Evolutionary conservation across 2,113 vertebrate species (phyloP), one percentile per base, ranked within the genome.

Genomic region (Sinocyclocheilus grahami): DNA sequence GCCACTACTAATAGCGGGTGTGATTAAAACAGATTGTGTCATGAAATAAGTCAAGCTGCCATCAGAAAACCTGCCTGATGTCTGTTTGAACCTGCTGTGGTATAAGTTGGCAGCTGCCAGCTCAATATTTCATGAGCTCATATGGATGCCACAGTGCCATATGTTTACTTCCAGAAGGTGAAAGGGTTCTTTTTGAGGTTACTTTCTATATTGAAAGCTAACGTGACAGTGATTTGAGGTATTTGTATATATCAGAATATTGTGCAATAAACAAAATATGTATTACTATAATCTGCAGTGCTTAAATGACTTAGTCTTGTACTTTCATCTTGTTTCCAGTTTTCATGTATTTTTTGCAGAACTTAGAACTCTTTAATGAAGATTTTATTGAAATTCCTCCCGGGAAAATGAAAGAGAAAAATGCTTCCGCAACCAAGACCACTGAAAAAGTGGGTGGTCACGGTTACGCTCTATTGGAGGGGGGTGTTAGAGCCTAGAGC

Each of bases 401-500:
- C 0, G 12, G 4, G 39, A 75, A 75, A 75, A 42, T 46, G 20
- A 46, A 46, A 46, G 39, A 75, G 1, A 75, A 46, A 46, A 46
- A 48, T 48, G 6, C 39, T 75, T 75, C 5, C 5, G 20, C 39
- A n/a, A 46, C 37, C 71, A 46, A 46, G 20, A 75, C 39, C 39
- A 46, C 55, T 42, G 2, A 46, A 65, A 81, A 63, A 14, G 55
- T n/a, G 18, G 55, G 46, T 27, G 20, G 27, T 42, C 48, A n/a
- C 20, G 87, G 83, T 79, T 87, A 81, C 89, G 22, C 87, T 88
- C 65, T 86, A 86, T 72, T 39, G 72, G 37, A 55, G n/a, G 60
- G 86, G 86, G 88, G 83, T 91, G 90, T 91, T 87, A 92, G 91
- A 90, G 69, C n/a, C 55, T 58, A 39, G 89, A 86, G 53, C 42